These are phyloP conservation scores for Hypocryptadius cinnamomeus DNA, from an alignment of 2,113 vertebrate species.

Conservation along the genomic window DNA sequence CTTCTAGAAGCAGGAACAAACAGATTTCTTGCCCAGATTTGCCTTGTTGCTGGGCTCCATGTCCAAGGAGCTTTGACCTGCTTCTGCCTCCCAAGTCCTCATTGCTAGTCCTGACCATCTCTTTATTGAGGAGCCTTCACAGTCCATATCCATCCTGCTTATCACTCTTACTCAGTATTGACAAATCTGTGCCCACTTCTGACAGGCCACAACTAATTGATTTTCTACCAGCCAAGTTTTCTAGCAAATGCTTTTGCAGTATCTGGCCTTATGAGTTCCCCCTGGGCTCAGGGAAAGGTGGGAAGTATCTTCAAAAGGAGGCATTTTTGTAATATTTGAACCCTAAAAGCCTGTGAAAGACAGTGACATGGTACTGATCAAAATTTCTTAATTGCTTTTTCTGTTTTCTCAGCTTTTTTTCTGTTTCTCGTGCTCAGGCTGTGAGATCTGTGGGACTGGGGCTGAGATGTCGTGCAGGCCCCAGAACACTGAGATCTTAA, in stretches of 20 bases:
- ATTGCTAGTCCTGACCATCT: not conserved
- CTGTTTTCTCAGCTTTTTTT: not conserved
- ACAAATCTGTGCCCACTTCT: slow-evolving; percentile 33
- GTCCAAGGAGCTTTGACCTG: not conserved
- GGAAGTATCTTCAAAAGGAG: not conserved
- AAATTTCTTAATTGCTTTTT: not conserved
- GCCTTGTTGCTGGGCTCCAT: not conserved
- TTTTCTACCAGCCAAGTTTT: slow-evolving; percentile 17
- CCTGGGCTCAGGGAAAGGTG: not conserved
- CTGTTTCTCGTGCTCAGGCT: not conserved
- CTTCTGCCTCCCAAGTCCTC: not conserved
- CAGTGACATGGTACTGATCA: rapidly evolving
- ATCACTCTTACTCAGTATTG: slow-evolving; percentile 49
- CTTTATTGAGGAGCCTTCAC: slow-evolving; percentile 53
- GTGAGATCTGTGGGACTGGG: not conserved
- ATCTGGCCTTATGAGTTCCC: not conserved
- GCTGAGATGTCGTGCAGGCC: not conserved
- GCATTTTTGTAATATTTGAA: not conserved
- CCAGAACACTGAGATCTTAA: not conserved
- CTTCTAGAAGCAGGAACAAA: not conserved
- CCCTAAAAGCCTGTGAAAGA: not conserved
- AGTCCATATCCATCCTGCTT: slow-evolving; percentile 46
- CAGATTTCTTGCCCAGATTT: not conserved
- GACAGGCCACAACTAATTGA: slow-evolving; percentile 43
- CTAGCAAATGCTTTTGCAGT: not conserved